These are phyloP conservation scores for Stercorarius parasiticus DNA, from an alignment of 2,113 vertebrate genomes.

Conservation along the genomic window DNA sequence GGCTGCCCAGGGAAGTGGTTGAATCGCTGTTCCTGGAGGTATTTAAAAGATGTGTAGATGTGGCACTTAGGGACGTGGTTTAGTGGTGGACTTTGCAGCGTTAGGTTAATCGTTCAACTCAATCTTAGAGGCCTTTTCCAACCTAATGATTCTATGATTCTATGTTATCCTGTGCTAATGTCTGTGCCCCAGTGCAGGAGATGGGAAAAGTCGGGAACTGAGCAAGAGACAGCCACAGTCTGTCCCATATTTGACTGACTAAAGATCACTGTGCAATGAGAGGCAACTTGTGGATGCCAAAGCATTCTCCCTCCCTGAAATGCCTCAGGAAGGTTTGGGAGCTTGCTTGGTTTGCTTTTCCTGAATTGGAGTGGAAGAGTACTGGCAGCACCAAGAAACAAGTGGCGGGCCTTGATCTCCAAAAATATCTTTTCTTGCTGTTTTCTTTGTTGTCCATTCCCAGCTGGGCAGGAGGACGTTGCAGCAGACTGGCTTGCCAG, in stretches of 20 bases:
- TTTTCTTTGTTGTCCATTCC: background rate
- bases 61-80: background rate
- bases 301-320: background rate
- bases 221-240: background rate
- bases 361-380: background rate
- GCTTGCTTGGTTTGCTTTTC: background rate
- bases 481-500: background rate
- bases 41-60: background rate
- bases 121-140: background rate
- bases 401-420: background rate
- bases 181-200: background rate
- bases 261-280: background rate
- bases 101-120: background rate
- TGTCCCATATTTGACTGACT: background rate
- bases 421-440: background rate
- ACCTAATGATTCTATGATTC: background rate
- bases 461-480: fast-evolving
- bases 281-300: background rate
- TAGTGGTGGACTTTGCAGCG: background rate
- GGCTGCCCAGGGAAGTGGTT: background rate
- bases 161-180: background rate
- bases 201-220: background rate
- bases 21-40: background rate
- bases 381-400: background rate
- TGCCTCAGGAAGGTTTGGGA: background rate